Evolutionary conservation across 1,140 invertebrate genomes (phyloP).

Genomic region (Drosophila biarmipes): DNA sequence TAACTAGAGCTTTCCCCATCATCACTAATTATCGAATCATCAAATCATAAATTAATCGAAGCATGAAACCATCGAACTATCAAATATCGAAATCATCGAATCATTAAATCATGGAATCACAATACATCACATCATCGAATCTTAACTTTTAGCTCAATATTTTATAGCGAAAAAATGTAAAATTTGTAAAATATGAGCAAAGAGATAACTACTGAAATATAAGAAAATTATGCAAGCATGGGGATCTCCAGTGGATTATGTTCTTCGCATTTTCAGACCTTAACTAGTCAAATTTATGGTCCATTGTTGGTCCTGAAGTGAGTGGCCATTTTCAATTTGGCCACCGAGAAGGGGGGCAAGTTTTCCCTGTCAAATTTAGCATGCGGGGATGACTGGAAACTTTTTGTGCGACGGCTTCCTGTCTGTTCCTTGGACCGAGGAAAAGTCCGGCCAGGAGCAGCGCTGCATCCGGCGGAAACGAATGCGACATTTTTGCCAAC

Average conservation of each 20-base stretch:
- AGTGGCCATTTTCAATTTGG: conserved; percentile 36
- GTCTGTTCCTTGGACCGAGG: conserved; percentile 31
- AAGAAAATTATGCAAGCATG: conserved; percentile 9
- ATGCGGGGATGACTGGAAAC: conserved; percentile 37
- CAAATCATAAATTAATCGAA: too few species aligned
- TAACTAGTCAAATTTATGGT: conserved; percentile 33
- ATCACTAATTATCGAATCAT: too few species aligned
- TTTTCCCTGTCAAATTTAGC: conserved; percentile 49
- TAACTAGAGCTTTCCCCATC: too few species aligned
- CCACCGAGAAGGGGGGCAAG: background rate
- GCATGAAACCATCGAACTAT: too few species aligned
- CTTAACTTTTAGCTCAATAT: too few species aligned
- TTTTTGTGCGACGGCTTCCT: conserved; percentile 29
- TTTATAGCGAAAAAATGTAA: too few species aligned
- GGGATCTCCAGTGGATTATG: conserved; percentile 11
- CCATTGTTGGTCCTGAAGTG: conserved; percentile 31
- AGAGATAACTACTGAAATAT: conserved; percentile 7
- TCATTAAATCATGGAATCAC: too few species aligned
- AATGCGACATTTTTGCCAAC: conserved; percentile 62
- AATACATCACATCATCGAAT: too few species aligned
- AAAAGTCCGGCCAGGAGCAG: conserved; percentile 25
- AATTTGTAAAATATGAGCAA: background rate
- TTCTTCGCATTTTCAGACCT: background rate
- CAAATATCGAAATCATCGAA: too few species aligned
- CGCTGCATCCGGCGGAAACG: conserved; percentile 54